Base-by-base conservation (phyloP, 2,888 invertebrate genomes). In the Drosophila suboccidentalis region DNA sequence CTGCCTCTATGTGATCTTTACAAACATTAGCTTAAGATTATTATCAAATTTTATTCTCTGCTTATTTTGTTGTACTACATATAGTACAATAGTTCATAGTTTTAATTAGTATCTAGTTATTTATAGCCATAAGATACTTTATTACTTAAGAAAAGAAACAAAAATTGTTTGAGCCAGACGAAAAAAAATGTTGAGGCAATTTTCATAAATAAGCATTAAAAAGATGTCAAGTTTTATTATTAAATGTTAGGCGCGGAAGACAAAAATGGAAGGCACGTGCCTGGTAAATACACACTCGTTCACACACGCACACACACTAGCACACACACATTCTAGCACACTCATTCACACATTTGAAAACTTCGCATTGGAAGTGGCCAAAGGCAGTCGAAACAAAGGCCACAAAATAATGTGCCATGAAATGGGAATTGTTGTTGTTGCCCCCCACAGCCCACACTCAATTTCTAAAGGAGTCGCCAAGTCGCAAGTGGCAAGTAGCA, bases 401-500 rank as follows among this genome's bases (percentile, higher is more conserved):
- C 88, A 74, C 91, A 90, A 88, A 90, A 89, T 90, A 90, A 90
- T 90, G 88, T 90, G 88, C 86, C 90, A 90, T 90, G 91, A 90
- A 90, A 90, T 90, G 82, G 88, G 86, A 89, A 90, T 88, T 82
- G 78, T 67, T 81, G 71, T 77, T 81, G 71, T 77, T 82, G 76
- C 59, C 44, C 54, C 54, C 19, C 62, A 49, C 57, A 73, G 50
- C 43, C 55, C 47, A 6, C 4, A 26, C 19, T 47, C 34, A 15
- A 15, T 13, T 6, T 38, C 44, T 19, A 47, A 26, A 43, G 60
- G 22, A 60, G 49, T 57, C 59, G 58, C 39, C 41, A 64, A 69
- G 50, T 75, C 47, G 77, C 46, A 39, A 53, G 53, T 54, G 54
- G 59, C 57, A 68, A 69, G 49, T 75, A 39, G 77, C 46, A 39